These are phyloP conservation scores for Agrenia bidenticulata DNA, from an alignment of 2,888 invertebrate genomes.

Conservation along the genomic window DNA sequence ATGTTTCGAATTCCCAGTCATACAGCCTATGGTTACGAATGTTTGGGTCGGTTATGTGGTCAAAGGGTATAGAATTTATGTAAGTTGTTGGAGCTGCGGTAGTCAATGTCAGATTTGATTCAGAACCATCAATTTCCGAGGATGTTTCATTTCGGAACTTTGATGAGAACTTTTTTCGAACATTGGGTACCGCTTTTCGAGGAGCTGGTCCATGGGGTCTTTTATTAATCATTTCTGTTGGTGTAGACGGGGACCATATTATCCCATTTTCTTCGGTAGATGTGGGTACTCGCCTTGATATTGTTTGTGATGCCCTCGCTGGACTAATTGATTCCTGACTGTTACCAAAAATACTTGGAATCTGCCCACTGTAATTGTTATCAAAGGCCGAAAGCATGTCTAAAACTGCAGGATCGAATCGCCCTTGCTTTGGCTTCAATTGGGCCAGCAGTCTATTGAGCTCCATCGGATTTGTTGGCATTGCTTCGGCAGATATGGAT, in stretches of 20 bases:
- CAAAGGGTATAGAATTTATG: constrained; percentile 19
- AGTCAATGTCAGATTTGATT: constrained; percentile 20
- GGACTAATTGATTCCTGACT: background rate
- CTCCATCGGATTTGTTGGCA: constrained; percentile 29
- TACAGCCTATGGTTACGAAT: constrained; percentile 49
- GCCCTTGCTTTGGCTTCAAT: constrained; percentile 45
- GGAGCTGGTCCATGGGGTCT: constrained; percentile 10
- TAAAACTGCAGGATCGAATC: constrained; percentile 45
- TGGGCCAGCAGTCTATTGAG: constrained; percentile 40
- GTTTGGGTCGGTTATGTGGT: constrained; percentile 49
- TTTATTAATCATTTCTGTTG: background rate
- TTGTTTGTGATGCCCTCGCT: background rate
- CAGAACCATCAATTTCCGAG: background rate
- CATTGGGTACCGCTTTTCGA: background rate
- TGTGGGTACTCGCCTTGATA: constrained; percentile 21
- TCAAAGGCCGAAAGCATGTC: constrained; percentile 32
- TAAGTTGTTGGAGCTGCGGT: constrained; percentile 6
- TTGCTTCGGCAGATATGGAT: constrained; percentile 23
- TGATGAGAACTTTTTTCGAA: constrained; percentile 39
- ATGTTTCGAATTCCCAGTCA: constrained; percentile 43
- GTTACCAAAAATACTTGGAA: background rate
- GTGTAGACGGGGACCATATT: constrained; percentile 22
- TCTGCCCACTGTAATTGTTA: background rate
- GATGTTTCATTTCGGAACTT: constrained; percentile 40
- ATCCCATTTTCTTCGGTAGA: constrained; percentile 35